These are phyloP conservation scores for Echinarachnius parma DNA, from an alignment of 53 echinoderm and acorn worm genomes.

Conservation along the genomic window DNA sequence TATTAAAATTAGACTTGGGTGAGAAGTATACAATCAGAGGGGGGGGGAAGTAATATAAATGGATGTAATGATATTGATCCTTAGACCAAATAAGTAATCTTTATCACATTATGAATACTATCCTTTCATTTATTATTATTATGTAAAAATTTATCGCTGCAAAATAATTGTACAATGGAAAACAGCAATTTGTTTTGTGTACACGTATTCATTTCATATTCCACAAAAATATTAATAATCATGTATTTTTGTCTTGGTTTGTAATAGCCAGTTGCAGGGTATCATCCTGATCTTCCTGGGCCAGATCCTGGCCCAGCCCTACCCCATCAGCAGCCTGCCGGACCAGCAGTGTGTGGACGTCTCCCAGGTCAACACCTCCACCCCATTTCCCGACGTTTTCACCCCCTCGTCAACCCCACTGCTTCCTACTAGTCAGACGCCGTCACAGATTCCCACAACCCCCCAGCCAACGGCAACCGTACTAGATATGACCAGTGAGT, in stretches of 20 bases:
- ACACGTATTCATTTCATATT: too few species aligned
- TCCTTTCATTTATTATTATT: too few species aligned
- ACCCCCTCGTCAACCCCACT: not conserved
- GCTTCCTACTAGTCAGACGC: not conserved
- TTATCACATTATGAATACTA: too few species aligned
- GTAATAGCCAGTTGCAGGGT: conserved; percentile 73
- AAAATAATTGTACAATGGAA: too few species aligned
- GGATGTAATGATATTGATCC: too few species aligned
- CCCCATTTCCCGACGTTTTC: not conserved
- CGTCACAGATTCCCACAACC: not conserved
- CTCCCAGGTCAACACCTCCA: conserved; percentile 8
- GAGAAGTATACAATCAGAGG: too few species aligned
- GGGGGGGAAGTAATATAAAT: too few species aligned
- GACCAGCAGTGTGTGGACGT: conserved; percentile 56
- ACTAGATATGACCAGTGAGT: conserved; percentile 73
- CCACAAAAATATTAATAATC: too few species aligned
- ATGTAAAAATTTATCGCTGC: too few species aligned
- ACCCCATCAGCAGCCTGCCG: conserved; percentile 41
- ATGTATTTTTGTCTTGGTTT: not conserved
- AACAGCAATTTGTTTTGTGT: too few species aligned
- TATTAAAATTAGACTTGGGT: too few species aligned
- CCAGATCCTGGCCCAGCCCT: conserved; percentile 55
- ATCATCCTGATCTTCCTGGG: conserved; percentile 74
- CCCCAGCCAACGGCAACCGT: conserved; percentile 20
- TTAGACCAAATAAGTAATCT: too few species aligned